phyloP scores from a whole-genome alignment of 2,888 invertebrate species.

The Catocala nupta region DNA sequence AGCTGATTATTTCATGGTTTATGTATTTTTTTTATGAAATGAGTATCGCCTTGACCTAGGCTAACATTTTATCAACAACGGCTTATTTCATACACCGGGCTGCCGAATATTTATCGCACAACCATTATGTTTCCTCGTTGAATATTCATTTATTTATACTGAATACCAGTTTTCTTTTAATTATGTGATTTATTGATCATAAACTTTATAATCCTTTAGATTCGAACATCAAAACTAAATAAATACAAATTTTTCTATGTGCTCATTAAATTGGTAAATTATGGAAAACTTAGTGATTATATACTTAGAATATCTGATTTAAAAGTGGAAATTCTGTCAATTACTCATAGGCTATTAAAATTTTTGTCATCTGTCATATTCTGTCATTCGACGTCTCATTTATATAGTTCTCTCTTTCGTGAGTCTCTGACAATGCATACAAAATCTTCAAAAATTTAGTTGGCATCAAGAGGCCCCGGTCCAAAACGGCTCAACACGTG shows the following conservation, averaged over 20 bases:
- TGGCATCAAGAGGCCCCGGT: constrained; percentile 15
- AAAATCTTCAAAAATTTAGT: constrained; percentile 12
- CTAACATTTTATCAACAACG: constrained; percentile 78
- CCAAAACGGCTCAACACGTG: constrained; percentile 47
- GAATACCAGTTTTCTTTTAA: neutral
- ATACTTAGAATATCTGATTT: too few relatives aligned
- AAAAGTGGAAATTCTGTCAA: too few relatives aligned
- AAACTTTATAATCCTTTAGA: neutral
- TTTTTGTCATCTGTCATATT: too few relatives aligned
- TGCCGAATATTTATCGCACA: constrained; percentile 64
- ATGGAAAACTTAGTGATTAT: too few relatives aligned
- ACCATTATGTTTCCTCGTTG: constrained; percentile 51
- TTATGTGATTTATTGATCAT: constrained; percentile 1
- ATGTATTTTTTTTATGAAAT: constrained; percentile 49
- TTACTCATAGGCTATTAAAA: too few relatives aligned
- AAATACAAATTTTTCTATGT: too few relatives aligned
- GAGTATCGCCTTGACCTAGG: constrained; percentile 81
- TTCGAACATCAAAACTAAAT: too few relatives aligned
- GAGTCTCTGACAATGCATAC: neutral
- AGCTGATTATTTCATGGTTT: constrained; percentile 8
- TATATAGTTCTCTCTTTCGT: too few relatives aligned
- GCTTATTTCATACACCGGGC: constrained; percentile 45
- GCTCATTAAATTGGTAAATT: too few relatives aligned
- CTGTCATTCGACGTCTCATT: too few relatives aligned
- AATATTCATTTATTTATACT: constrained; percentile 4